Evolutionary conservation across 2,888 invertebrate genomes (phyloP).

Genomic region (Nephrotoma appendiculata): DNA sequence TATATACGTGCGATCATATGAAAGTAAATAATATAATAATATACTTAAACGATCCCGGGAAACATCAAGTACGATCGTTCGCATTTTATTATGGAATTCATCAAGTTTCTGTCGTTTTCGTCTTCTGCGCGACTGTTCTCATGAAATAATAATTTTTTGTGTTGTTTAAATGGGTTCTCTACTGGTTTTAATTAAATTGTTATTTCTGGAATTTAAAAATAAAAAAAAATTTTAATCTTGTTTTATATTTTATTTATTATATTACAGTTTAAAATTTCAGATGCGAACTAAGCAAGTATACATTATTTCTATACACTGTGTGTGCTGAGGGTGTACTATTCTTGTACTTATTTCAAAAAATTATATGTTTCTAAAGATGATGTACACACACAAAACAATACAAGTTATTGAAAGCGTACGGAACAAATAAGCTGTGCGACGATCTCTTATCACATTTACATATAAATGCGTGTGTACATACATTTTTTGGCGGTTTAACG

Average conservation of each 20-base stretch:
- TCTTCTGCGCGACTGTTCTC: not conserved
- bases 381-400: not conserved
- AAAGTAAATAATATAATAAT: not conserved
- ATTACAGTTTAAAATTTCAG: not conserved
- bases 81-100: not conserved
- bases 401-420: not conserved
- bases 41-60: not conserved
- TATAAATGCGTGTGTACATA: not conserved
- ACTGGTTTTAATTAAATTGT: not conserved
- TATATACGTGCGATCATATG: not conserved
- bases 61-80: not conserved
- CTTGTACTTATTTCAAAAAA: not conserved
- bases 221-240: not conserved
- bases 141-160: not conserved
- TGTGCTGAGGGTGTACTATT: not conserved
- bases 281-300: not conserved
- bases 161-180: not conserved
- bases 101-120: not conserved
- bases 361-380: not conserved
- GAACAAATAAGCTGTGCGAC: not conserved
- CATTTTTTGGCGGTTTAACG: not conserved
- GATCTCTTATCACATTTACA: not conserved
- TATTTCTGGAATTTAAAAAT: not conserved
- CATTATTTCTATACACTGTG: not conserved
- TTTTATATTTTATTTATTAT: not conserved